Evolutionary conservation across 2,888 invertebrate genomes (phyloP).

Genomic region (Rotaria macrura): DNA sequence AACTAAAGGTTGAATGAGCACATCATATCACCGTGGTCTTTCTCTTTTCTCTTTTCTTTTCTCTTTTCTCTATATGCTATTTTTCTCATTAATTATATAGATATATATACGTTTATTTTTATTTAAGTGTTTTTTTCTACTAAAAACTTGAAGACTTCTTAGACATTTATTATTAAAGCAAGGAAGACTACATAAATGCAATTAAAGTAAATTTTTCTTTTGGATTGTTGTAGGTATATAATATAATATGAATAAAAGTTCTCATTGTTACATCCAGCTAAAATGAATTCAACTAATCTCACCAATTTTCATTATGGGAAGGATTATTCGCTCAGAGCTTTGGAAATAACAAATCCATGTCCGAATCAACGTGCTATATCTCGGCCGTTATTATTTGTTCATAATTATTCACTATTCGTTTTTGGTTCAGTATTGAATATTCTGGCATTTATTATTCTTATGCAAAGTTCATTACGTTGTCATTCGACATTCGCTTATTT

Average conservation of each 20-base stretch:
- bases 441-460: neutral
- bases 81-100: neutral
- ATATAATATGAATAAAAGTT: no score
- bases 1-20: no score
- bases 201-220: no score
- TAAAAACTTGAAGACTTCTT: neutral
- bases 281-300: neutral
- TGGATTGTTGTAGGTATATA: no score
- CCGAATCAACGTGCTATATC: neutral
- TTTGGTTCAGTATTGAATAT: constrained; percentile 15
- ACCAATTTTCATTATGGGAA: neutral
- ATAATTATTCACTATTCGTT: constrained; percentile 6
- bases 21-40: neutral
- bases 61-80: neutral
- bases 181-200: neutral
- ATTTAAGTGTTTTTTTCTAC: neutral
- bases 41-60: neutral
- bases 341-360: neutral
- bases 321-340: neutral
- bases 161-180: neutral
- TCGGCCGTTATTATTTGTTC: neutral
- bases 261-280: neutral
- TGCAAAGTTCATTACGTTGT: neutral
- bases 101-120: neutral
- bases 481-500: constrained; percentile 15